Percentiles rank a stretch among this genome's conserved stretches.
Conservation (phyloP, 2,113 vertebrate genomes). For the Hucho hucho region DNA sequence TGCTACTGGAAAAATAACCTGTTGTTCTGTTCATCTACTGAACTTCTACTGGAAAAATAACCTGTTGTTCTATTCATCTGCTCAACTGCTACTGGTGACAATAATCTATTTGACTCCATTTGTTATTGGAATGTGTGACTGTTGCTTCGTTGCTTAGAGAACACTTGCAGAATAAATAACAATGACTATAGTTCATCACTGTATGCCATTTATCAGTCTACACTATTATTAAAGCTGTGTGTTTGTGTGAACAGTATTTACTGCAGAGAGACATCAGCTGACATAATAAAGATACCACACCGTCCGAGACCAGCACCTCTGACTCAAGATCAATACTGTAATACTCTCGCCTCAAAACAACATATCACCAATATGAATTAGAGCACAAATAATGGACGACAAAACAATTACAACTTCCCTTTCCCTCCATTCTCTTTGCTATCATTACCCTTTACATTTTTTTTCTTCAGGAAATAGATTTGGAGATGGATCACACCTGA, state of each 20-base stretch:
- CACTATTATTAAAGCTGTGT: background rate
- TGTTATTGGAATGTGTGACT: constrained; percentile 4
- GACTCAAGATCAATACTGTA: background rate
- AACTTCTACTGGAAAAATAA: no score
- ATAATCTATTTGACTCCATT: no score
- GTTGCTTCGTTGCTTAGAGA: constrained; percentile 51
- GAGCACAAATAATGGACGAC: constrained; percentile 10
- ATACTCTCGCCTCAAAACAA: constrained; percentile 13
- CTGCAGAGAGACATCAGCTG: background rate
- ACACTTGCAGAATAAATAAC: constrained; percentile 3
- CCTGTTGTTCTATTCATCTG: no score
- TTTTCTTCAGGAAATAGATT: constrained; percentile 61
- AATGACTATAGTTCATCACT: no score
- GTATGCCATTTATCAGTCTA: no score
- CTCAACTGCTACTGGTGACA: no score
- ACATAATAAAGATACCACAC: background rate
- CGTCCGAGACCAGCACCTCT: background rate
- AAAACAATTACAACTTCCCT: constrained; percentile 24
- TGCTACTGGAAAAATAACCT: no score
- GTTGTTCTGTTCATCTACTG: no score
- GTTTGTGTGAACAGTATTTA: background rate
- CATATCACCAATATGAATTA: constrained; percentile 14
- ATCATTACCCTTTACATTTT: constrained; percentile 56
- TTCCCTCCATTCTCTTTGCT: constrained; percentile 6
- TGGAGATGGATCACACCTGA: constrained; percentile 56